Evolutionary conservation across 2,113 vertebrate species (phyloP).

Genomic region (Recurvirostra avosetta): DNA sequence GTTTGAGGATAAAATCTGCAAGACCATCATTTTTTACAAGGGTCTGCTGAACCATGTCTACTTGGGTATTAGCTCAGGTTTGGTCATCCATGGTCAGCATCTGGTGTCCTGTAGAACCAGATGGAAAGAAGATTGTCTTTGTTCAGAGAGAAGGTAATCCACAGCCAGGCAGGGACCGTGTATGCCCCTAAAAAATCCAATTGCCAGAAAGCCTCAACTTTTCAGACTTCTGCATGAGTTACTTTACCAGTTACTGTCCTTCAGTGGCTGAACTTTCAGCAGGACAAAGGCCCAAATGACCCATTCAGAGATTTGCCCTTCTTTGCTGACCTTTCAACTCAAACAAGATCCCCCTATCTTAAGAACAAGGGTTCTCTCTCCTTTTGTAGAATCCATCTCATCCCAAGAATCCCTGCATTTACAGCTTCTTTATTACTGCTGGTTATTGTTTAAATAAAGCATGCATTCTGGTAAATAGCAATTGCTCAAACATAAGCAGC

Average conservation of each 20-base stretch:
- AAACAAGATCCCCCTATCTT: not conserved
- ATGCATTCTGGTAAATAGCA: slow-evolving; percentile 46
- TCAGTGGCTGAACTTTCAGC: not conserved
- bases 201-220: not conserved
- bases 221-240: not conserved
- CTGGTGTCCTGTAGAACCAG: not conserved
- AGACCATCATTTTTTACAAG: not conserved
- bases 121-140: not conserved
- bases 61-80: not conserved
- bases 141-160: not conserved
- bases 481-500: slow-evolving; percentile 53
- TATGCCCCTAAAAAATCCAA: not conserved
- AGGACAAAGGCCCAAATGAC: not conserved
- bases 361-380: not conserved
- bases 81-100: not conserved
- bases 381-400: not conserved
- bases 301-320: not conserved
- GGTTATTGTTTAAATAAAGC: slow-evolving; percentile 64
- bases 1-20: not conserved
- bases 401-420: not conserved
- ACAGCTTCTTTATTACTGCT: slow-evolving; percentile 27
- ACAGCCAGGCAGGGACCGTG: not conserved
- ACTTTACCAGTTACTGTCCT: not conserved
- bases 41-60: not conserved
- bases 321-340: slow-evolving; percentile 24